Conservation (phyloP, 35 echinoderm and acorn worm species). For the Chiridota heheva region DNA sequence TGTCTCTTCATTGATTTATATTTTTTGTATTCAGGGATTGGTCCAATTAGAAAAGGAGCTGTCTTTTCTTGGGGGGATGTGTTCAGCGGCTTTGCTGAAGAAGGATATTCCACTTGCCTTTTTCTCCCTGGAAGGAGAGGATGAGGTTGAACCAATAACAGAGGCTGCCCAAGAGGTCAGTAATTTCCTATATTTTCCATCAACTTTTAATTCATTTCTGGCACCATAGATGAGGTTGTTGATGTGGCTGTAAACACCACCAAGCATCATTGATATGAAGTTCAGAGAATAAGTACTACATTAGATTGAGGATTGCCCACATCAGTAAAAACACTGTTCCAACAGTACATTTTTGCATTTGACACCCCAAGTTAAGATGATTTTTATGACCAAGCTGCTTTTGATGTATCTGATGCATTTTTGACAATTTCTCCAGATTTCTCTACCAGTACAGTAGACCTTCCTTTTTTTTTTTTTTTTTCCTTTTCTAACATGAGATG, state of each 20-base stretch:
- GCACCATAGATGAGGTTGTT: not conserved
- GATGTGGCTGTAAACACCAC: not conserved
- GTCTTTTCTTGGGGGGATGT: conserved; percentile 89
- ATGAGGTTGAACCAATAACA: conserved; percentile 85
- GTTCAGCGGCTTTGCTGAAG: conserved; percentile 78
- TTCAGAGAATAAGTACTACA: not conserved
- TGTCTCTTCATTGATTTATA: too few species aligned
- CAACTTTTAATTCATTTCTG: too few species aligned
- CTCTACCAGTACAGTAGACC: too few species aligned
- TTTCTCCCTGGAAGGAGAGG: conserved; percentile 59
- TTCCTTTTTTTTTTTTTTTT: too few species aligned
- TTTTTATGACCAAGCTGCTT: too few species aligned
- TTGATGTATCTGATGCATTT: too few species aligned
- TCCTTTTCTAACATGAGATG: too few species aligned
- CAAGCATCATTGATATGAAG: not conserved
- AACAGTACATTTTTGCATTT: too few species aligned
- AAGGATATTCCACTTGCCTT: conserved; percentile 86
- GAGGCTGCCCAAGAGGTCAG: conserved; percentile 86
- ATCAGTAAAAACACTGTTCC: not conserved
- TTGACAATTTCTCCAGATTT: too few species aligned
- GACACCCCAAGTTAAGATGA: too few species aligned
- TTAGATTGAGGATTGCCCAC: not conserved
- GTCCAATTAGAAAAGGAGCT: conserved; percentile 96
- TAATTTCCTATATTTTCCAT: not conserved
- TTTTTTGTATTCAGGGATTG: conserved; percentile 59